A percentile compares a stretch with the other conserved stretches of the same genome.
Evolutionary conservation across 1,140 invertebrate genomes (phyloP).

Genomic region (Mycetomoellerius zeteki): DNA sequence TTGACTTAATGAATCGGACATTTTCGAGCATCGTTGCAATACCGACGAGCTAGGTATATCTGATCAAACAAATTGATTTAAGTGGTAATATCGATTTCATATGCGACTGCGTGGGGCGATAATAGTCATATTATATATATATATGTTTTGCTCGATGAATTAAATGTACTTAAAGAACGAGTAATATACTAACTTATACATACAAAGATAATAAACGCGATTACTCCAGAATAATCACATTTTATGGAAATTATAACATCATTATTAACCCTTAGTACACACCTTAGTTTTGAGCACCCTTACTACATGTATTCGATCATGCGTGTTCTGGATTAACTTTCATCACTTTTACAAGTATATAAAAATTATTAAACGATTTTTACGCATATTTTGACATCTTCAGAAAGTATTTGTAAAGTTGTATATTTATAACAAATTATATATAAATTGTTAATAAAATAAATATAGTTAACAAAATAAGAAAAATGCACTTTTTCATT

Average conservation of each 20-base stretch:
- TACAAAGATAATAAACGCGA: not conserved
- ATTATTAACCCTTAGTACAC: not conserved
- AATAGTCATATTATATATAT: conserved; percentile 4
- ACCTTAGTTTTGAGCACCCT: too few species aligned
- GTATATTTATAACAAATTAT: too few species aligned
- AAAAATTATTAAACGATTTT: too few species aligned
- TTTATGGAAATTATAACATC: not conserved
- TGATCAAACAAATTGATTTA: conserved; percentile 70
- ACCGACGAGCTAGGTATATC: conserved; percentile 34
- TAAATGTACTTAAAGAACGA: conserved; percentile 14
- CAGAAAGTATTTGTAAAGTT: too few species aligned
- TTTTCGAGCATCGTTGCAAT: conserved; percentile 3
- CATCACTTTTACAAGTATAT: too few species aligned
- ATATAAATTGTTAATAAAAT: too few species aligned
- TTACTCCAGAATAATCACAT: not conserved
- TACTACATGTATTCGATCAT: too few species aligned
- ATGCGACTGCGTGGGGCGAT: not conserved
- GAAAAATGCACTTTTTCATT: too few species aligned
- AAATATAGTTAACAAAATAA: too few species aligned
- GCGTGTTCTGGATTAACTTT: too few species aligned
- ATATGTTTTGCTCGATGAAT: not conserved
- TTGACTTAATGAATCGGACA: conserved; percentile 68
- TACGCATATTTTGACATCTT: too few species aligned
- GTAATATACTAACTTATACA: not conserved
- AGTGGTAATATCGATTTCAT: conserved; percentile 53